phyloP scores from a whole-genome alignment of 2,888 invertebrate genomes.

The Papilio gigon region DNA sequence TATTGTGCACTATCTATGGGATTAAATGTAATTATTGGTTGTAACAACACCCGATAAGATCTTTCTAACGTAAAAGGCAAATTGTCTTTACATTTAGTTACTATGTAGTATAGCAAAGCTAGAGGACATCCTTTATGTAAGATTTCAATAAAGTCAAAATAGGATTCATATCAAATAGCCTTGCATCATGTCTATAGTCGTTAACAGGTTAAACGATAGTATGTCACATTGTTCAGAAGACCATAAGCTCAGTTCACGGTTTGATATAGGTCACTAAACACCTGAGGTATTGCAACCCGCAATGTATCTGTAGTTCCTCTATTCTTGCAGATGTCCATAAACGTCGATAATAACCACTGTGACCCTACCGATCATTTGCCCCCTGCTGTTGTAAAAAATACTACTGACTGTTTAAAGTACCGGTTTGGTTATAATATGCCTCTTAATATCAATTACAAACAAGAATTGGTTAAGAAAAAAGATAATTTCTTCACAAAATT shows the following conservation, averaged over 20 bases:
- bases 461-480: too few species aligned
- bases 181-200: not conserved
- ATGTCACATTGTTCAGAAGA: not conserved
- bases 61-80: not conserved
- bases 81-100: not conserved
- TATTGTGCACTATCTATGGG: not conserved
- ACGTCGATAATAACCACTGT: too few species aligned
- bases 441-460: not conserved
- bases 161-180: not conserved
- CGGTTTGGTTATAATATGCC: too few species aligned
- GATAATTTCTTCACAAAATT: not conserved
- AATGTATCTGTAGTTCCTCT: too few species aligned
- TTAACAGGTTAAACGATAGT: not conserved
- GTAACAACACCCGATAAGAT: not conserved
- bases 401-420: too few species aligned
- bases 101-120: not conserved
- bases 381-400: too few species aligned
- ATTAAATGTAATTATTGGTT: constrained; percentile 9
- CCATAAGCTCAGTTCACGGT: not conserved
- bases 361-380: too few species aligned
- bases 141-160: not conserved
- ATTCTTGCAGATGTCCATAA: too few species aligned
- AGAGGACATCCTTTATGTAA: not conserved
- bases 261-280: not conserved
- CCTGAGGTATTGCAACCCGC: not conserved